These are phyloP conservation scores for Vidua macroura DNA, from an alignment of 2,113 vertebrate species.

Conservation along the genomic window DNA sequence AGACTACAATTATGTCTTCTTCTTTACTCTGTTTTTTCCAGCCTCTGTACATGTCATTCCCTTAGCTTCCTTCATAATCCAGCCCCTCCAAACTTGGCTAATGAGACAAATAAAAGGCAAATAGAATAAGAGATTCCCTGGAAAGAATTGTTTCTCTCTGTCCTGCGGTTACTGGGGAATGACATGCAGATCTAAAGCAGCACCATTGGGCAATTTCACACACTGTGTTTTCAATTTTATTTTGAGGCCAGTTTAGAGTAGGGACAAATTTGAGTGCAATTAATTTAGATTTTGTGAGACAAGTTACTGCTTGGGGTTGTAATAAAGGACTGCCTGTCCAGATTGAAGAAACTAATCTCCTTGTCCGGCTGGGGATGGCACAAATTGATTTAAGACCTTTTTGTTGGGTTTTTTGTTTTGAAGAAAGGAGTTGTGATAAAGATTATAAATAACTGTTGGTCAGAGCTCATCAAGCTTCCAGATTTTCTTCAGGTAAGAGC, in stretches of 20 bases:
- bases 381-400: conserved; percentile 53
- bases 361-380: neutral
- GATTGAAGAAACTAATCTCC: conserved; percentile 49
- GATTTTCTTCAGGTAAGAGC: neutral
- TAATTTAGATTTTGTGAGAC: conserved; percentile 64
- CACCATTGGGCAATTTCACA: conserved; percentile 55
- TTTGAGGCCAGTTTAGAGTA: conserved; percentile 57
- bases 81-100: conserved; percentile 19
- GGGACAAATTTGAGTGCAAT: conserved; percentile 63
- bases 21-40: neutral
- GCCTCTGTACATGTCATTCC: neutral
- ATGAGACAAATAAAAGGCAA: conserved; percentile 39
- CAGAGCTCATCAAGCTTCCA: neutral
- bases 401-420: neutral
- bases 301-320: conserved; percentile 55
- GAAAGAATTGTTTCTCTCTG: conserved; percentile 34
- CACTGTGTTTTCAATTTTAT: conserved; percentile 33
- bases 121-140: conserved; percentile 28
- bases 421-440: neutral
- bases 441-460: conserved; percentile 9
- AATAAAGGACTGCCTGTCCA: conserved; percentile 53
- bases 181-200: neutral
- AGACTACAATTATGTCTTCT: neutral
- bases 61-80: conserved; percentile 15
- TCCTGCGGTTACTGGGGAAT: conserved; percentile 3